These are phyloP conservation scores for Magallana gigas DNA, from an alignment of 1,140 invertebrate species.

Conservation along the genomic window DNA sequence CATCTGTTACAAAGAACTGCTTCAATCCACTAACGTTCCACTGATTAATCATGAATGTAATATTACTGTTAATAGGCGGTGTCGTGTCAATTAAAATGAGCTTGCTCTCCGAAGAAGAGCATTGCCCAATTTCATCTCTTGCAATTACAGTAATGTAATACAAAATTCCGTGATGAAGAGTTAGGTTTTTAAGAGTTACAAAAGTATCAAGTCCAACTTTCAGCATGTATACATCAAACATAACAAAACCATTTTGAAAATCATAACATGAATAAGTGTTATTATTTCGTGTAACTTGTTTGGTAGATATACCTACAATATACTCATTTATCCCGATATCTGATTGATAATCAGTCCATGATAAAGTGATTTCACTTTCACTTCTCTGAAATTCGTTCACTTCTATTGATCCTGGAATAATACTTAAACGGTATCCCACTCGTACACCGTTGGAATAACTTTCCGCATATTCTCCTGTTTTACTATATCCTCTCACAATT, in stretches of 20 bases:
- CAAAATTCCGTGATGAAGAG: constrained; percentile 40
- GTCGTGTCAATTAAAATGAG: constrained; percentile 55
- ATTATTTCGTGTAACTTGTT: not conserved
- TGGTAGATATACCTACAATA: constrained; percentile 39
- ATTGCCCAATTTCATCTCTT: constrained; percentile 45
- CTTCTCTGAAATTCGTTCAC: constrained; percentile 42
- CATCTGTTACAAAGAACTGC: not conserved
- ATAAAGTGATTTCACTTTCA: constrained; percentile 43
- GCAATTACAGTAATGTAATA: constrained; percentile 57
- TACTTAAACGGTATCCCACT: constrained; percentile 53
- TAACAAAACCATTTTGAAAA: constrained; percentile 34
- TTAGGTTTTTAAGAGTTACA: constrained; percentile 36
- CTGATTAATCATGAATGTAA: not conserved
- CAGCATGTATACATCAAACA: constrained; percentile 34
- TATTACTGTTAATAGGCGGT: constrained; percentile 22
- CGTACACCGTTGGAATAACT: constrained; percentile 60
- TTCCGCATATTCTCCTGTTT: constrained; percentile 59
- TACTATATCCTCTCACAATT: constrained; percentile 61
- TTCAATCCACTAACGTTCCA: not conserved
- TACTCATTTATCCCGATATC: constrained; percentile 62
- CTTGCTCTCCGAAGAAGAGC: constrained; percentile 15
- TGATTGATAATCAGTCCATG: constrained; percentile 59
- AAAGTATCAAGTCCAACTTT: constrained; percentile 49
- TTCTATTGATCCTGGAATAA: constrained; percentile 55
- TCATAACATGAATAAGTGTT: not conserved